Evolutionary conservation across 2,888 invertebrate genomes (phyloP).

Genomic region (Ariolimax columbianus): DNA sequence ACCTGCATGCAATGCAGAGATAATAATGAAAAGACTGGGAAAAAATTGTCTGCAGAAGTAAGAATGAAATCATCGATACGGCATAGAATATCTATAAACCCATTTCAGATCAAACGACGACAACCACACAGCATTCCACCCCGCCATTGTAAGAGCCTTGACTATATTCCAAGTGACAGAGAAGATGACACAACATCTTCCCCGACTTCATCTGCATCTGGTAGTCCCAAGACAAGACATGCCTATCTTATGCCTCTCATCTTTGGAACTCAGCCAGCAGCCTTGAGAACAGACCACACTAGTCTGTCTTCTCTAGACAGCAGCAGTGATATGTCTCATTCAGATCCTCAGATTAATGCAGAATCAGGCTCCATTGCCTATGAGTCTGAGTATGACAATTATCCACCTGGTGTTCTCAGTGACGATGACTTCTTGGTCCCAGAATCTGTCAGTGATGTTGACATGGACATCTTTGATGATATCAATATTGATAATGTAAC

Average conservation of each 20-base stretch:
- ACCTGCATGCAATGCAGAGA: background rate
- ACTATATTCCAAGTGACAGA: constrained; percentile 76
- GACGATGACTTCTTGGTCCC: constrained; percentile 79
- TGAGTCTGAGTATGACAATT: constrained; percentile 86
- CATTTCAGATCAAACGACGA: constrained; percentile 73
- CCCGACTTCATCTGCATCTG: constrained; percentile 67
- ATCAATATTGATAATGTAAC: constrained; percentile 76
- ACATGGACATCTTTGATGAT: constrained; percentile 77
- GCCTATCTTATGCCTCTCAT: constrained; percentile 68
- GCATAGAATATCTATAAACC: constrained; percentile 41
- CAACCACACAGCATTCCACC: constrained; percentile 68
- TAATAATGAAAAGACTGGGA: background rate
- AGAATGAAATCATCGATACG: background rate
- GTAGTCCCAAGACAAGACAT: constrained; percentile 68
- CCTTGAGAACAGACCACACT: constrained; percentile 70
- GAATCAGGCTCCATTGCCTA: constrained; percentile 82
- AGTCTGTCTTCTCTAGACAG: constrained; percentile 76
- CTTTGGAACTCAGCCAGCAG: constrained; percentile 60
- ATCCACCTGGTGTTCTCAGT: constrained; percentile 80
- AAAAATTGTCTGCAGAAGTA: background rate
- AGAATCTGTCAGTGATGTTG: constrained; percentile 78
- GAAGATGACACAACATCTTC: constrained; percentile 64
- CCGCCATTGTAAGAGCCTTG: constrained; percentile 74
- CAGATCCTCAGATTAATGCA: constrained; percentile 75
- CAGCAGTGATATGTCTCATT: constrained; percentile 77